phyloP scores from a whole-genome alignment of 2,797 vertebrate genomes.

The Etheostoma nigrum region DNA sequence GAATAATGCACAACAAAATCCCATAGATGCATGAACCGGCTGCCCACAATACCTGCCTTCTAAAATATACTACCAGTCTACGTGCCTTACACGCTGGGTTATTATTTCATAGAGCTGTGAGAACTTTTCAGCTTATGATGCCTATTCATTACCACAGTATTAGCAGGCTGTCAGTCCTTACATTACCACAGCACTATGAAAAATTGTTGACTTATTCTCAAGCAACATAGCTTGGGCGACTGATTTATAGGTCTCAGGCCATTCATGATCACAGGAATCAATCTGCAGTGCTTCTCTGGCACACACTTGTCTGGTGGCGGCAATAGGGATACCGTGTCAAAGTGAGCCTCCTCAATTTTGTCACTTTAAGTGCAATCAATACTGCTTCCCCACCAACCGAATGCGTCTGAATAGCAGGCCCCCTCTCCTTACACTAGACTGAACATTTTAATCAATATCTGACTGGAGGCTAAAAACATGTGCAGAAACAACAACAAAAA shows the following conservation, averaged over 20 bases:
- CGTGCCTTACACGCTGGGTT: slow-evolving; percentile 28
- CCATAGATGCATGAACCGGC: slow-evolving; percentile 40
- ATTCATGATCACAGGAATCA: slow-evolving; percentile 67
- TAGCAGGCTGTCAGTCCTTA: slow-evolving; percentile 52
- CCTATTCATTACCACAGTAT: slow-evolving; percentile 60
- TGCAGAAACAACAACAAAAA: slow-evolving; percentile 58
- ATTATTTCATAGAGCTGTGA: slow-evolving; percentile 50
- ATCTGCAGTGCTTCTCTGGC: slow-evolving; percentile 52
- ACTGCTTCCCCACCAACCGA: slow-evolving; percentile 66
- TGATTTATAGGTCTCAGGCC: slow-evolving; percentile 62
- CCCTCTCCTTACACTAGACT: slow-evolving; percentile 51
- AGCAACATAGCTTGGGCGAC: slow-evolving; percentile 17
- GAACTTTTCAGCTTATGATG: slow-evolving; percentile 43
- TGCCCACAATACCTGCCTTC: slow-evolving; percentile 41
- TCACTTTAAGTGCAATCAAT: slow-evolving; percentile 84
- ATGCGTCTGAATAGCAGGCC: slow-evolving; percentile 64
- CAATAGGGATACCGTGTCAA: slow-evolving; percentile 78
- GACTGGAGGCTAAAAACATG: slow-evolving; percentile 73
- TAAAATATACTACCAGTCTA: slow-evolving; percentile 47
- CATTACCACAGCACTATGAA: slow-evolving; percentile 39
- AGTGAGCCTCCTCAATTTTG: slow-evolving; percentile 83
- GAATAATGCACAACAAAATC: slow-evolving; percentile 74
- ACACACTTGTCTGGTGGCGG: slow-evolving; percentile 64
- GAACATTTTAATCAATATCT: slow-evolving; percentile 80
- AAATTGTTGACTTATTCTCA: slow-evolving; percentile 62